Evolutionary conservation across 2,888 invertebrate genomes (phyloP), one percentile per base, ranked within the genome.

Genomic region (Coremacera marginata): DNA sequence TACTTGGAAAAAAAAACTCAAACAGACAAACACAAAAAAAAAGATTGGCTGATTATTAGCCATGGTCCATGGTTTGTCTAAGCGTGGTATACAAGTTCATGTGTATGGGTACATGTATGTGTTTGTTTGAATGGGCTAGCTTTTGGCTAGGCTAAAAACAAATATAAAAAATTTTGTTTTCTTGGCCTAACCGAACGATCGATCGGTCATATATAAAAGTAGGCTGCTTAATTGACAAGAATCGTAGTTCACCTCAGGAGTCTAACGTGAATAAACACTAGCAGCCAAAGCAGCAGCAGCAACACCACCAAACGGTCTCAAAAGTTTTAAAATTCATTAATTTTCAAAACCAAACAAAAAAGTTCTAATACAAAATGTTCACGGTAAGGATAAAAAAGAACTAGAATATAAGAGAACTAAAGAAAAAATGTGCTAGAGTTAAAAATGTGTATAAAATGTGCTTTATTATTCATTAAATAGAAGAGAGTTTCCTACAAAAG

Each of bases 241-340:
- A 84, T 84, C 86, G 86, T 87, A 88, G 88, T 88, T 86, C 85
- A 88, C 83, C 84, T 83, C 85, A 87, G 87, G 84, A 87, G 86
- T 83, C 82, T 80, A 84, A 84, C 85, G 83, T 82, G 85, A 82
- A 83, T 82, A 81, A 5, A 68, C 51, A 60, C 27, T 68, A 74
- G 65, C 70, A 67, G 70, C 52, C 75, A 51, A 5, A 25, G 57
- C 44, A 70, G 70, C 72, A 60, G 22, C n/a, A 80, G 62, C 65
- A 60, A n/a, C n/a, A 80, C 62, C 65, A 62, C 5, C 31, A 31
- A 31, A 31, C 31, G 5, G 52, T 67, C 75, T 67, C 75, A 63
- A 51, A 62, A 44, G 31, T 7, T 25, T 55, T n/a, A 70, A 55
- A 75, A 55, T n/a, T 14, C 25, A 63, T 51, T 65, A 8, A 70